Evolutionary conservation across 2,113 vertebrate species (phyloP).

Genomic region (Pogonocichla stellata): DNA sequence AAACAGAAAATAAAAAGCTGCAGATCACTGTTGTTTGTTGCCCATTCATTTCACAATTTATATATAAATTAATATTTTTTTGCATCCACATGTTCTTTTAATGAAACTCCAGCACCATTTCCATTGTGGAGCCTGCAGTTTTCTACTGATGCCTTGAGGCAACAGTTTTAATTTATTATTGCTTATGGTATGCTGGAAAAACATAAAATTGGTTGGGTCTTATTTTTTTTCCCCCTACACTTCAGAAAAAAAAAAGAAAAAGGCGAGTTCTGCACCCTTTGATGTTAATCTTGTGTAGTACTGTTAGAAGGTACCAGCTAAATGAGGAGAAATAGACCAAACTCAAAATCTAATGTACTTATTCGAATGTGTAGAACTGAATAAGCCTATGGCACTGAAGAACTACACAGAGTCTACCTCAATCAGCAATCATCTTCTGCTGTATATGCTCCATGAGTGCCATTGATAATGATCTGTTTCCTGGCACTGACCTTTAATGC

Average conservation of each 20-base stretch:
- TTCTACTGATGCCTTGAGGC: background rate
- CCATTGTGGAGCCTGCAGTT: background rate
- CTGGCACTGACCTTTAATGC: constrained; percentile 8
- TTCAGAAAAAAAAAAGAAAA: background rate
- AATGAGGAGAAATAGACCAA: background rate
- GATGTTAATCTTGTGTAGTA: rapidly evolving
- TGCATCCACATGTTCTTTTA: background rate
- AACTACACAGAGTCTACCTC: background rate
- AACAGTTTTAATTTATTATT: background rate
- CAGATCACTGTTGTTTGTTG: background rate
- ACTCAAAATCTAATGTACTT: background rate
- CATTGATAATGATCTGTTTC: background rate
- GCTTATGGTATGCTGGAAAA: background rate
- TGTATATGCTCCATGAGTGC: background rate
- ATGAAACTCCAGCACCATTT: background rate
- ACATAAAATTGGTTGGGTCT: background rate
- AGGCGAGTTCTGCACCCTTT: background rate
- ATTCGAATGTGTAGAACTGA: background rate
- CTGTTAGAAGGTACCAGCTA: background rate
- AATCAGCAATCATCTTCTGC: background rate
- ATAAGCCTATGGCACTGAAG: background rate
- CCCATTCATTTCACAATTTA: background rate
- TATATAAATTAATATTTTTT: background rate
- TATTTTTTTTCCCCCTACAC: background rate
- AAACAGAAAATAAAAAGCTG: background rate